Evolutionary conservation across 2,797 vertebrate genomes (phyloP), one percentile per base, ranked within the genome.

Genomic region (Glyptemys insculpta): DNA sequence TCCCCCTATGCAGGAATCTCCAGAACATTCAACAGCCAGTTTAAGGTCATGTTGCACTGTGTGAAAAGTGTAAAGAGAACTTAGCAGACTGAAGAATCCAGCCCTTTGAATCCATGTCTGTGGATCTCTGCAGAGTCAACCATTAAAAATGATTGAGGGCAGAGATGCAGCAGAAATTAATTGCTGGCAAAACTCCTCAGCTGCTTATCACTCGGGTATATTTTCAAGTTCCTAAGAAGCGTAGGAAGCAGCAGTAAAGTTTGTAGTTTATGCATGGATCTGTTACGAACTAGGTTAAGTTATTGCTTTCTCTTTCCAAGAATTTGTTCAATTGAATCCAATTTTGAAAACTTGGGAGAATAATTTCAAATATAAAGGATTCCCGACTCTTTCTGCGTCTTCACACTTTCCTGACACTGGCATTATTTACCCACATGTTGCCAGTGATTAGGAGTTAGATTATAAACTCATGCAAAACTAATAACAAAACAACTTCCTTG

Each of bases 251-350:
- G 95, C 93, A 96, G 90, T 89, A 96, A 95, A 96, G 88, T 85
- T 16, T 50, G n/a, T 15, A 47, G 85, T 91, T 96, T 89, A 78
- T 92, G 80, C 78, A 90, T 97, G 97, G 96, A 93, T 96, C 95
- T 83, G 95, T 88, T 95, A 95, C 96, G 96, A 96, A 88, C n/a
- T 53, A 81, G 93, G 81, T 92, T 85, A 72, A 92, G 90, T 78
- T 91, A 88, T 94, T 95, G 86, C 95, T 53, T 85, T 80, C 89
- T 93, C 96, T 91, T 95, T 97, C 97, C 97, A 97, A 96, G 94
- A 96, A 96, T 44, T 92, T 94, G 85, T 95, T 93, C 94, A 94
- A 3, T 88, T 83, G 87, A 96, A 94, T 94, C 96, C 83, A 92
- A 85, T 97, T 91, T 25, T 81, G 47, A 97, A 95, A 94, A 90